These are phyloP conservation scores for Adelosebastes latens DNA, from an alignment of 2,797 vertebrate genomes.

Conservation along the genomic window DNA sequence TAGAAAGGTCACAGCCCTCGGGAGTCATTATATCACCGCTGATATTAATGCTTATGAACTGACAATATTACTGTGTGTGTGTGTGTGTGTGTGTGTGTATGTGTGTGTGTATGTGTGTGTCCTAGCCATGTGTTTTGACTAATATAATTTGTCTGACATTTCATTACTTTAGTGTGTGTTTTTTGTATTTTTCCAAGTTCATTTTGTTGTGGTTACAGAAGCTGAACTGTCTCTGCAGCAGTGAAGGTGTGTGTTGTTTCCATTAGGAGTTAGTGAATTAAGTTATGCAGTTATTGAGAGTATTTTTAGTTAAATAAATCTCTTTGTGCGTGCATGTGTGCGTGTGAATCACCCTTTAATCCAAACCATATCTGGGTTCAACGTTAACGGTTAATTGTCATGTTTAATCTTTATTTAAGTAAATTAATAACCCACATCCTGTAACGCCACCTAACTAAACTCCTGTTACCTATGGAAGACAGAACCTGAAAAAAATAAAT, in stretches of 20 bases:
- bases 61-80: constrained; percentile 48
- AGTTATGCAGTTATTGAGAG: neutral
- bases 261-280: neutral
- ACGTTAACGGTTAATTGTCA: no score
- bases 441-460: no score
- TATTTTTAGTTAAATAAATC: neutral
- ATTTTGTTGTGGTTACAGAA: neutral
- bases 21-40: constrained; percentile 72
- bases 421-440: no score
- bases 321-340: neutral
- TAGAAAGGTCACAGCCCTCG: constrained; percentile 78
- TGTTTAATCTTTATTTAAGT: no score
- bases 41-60: constrained; percentile 68
- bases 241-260: neutral
- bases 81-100: constrained; percentile 14
- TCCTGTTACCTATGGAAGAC: no score
- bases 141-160: constrained; percentile 20
- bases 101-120: constrained; percentile 11
- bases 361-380: neutral
- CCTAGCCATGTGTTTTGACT: constrained; percentile 29
- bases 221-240: neutral
- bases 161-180: constrained; percentile 12
- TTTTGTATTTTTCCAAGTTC: constrained; percentile 4
- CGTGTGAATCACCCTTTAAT: neutral
- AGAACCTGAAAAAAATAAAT: no score